phyloP scores from a whole-genome alignment of 2,797 vertebrate genomes.

The Lacerta viridis region DNA sequence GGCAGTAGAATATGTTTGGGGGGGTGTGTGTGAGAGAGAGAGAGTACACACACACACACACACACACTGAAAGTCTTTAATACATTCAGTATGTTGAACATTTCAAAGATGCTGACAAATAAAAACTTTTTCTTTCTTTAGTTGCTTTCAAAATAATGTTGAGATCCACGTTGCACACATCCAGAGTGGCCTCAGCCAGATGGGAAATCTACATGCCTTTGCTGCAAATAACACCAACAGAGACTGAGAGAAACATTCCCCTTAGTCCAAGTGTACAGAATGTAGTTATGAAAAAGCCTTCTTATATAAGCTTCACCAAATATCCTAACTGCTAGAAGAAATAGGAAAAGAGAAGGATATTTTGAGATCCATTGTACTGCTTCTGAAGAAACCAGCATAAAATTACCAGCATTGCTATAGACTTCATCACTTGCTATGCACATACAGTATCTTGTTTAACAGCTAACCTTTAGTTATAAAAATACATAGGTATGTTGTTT shows the following conservation, averaged over 20 bases:
- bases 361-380: slow-evolving; percentile 68
- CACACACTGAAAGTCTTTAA: background rate
- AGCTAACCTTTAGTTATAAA: slow-evolving; percentile 75
- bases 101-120: background rate
- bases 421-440: slow-evolving; percentile 75
- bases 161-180: slow-evolving; percentile 99
- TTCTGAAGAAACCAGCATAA: slow-evolving; percentile 67
- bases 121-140: slow-evolving; percentile 70
- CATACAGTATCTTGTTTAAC: slow-evolving; percentile 77
- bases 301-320: slow-evolving; percentile 78
- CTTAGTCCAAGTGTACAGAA: slow-evolving; percentile 56
- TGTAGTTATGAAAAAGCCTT: slow-evolving; percentile 70
- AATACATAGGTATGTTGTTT: slow-evolving; percentile 69
- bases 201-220: slow-evolving; percentile 98
- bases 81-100: background rate
- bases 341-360: slow-evolving; percentile 69
- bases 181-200: slow-evolving; percentile 98
- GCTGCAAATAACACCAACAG: slow-evolving; percentile 97
- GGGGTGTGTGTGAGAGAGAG: background rate
- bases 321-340: slow-evolving; percentile 75
- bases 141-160: slow-evolving; percentile 99
- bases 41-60: no score
- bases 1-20: background rate
- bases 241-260: slow-evolving; percentile 83
- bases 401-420: slow-evolving; percentile 79